Base-by-base conservation (phyloP, 35 echinoderm and acorn worm genomes). In the Antedon bifida region DNA sequence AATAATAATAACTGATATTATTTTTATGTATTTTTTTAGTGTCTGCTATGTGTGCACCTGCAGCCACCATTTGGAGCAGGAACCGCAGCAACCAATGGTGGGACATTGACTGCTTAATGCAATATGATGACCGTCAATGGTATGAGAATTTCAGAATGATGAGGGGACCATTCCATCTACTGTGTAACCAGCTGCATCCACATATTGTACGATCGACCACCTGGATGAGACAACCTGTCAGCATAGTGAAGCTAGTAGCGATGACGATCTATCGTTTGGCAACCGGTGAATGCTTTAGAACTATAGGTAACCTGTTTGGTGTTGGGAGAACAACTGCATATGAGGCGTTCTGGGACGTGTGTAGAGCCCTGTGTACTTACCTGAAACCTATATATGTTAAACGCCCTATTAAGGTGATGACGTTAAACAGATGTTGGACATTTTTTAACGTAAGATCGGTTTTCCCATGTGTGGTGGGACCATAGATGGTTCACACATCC, bases 121-220 rank as follows among this genome's bases (percentile, higher is more conserved):
- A 89, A 14, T 89, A 36, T 28, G 81, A 42, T 13, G 78, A 89
- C 34, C 4, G 7, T 0, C 75, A 89, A 12, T 89, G 76, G 88
- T 33, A 78, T 5, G 81, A 92, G 73, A 88, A 92, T 76, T 92
- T 88, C 78, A 38, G 91, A 17, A 84, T 92, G 29, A 86, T 73
- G 21, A 56, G 80, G 33, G 35, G 39, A 21, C 83, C 90, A 34
- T 88, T 85, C 29, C 17, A 36, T 32, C 35, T 81, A 7, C n/a
- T 92, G 12, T 88, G 86, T 32, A n/a, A 85, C 17, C 35, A 83
- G 30, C 34, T 87, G 28, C 16, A 39, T 5, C 85, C 75, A 35
- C 29, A 79, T 34, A 46, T 79, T 11, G 30, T 29, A 55, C 33
- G 45, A 16, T 12, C 14, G 5, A n/a, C 34, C 12, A 86, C 85